Evolutionary conservation across 2,113 vertebrate genomes (phyloP), one percentile per base, ranked within the genome.

Genomic region (Morphnarchus princeps): DNA sequence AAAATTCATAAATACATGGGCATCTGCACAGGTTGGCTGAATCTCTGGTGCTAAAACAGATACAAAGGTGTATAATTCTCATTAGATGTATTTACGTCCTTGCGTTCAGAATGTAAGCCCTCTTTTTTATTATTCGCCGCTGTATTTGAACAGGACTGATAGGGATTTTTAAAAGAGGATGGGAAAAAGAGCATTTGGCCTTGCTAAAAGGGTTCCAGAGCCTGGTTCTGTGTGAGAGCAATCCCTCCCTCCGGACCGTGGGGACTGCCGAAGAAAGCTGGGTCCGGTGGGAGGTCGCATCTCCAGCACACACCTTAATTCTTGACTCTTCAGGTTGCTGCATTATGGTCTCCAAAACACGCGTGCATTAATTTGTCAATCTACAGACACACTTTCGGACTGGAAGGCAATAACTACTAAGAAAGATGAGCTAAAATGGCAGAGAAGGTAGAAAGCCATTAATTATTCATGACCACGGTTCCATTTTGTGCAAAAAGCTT

Each of bases 401-500:
- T 29, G 45, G 52, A 54, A 89, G 55, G 78, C 62, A 90, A 1
- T 18, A 83, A 69, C 40, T 24, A 25, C 31, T 21, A 36, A 40
- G 62, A 79, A 89, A 87, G 34, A 32, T 0, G 6, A 90, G 63
- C 16, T 92, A 71, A 95, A 97, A 62, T 2, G n/a, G 88, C 87
- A 82, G 72, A 59, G 82, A 88, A 91, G 74, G 78, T 77, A 80
- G 47, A 81, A 76, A 63, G 0, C 58, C 62, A 55, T 94, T 72
- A 28, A 82, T 80, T 94, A 90, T 85, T 91, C 45, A 96, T 40
- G 47, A 13, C 26, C 19, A 1, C 36, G 54, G 38, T 38, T 87
- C 43, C 89, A 70, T 86, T 92, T 76, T 93, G 85, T n/a, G 82
- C 55, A 89, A 90, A 94, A 93, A 93, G 79, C 90, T 16, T 90